These are phyloP conservation scores for Tyria jacobaeae DNA, from an alignment of 2,888 invertebrate genomes.

Conservation along the genomic window DNA sequence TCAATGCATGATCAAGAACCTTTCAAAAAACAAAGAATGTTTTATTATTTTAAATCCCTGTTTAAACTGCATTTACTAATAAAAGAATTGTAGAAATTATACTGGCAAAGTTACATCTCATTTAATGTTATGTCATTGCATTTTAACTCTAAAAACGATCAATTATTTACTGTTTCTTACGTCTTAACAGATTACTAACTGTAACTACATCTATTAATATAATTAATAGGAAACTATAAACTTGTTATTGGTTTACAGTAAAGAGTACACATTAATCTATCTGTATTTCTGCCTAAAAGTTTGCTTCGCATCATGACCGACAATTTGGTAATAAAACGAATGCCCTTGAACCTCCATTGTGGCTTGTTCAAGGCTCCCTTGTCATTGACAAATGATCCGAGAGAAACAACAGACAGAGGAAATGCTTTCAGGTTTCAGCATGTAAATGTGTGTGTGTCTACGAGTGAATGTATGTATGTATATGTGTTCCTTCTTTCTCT, in stretches of 20 bases:
- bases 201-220: no score
- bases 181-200: no score
- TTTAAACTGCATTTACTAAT: not conserved
- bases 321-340: conserved; percentile 21
- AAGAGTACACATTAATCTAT: not conserved
- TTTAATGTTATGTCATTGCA: no score
- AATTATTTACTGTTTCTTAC: no score
- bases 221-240: no score
- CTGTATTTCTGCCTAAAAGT: conserved; percentile 8
- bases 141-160: no score
- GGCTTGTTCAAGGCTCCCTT: conserved; percentile 42
- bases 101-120: no score
- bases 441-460: conserved; percentile 16
- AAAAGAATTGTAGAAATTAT: no score
- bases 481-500: not conserved
- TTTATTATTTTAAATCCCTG: not conserved
- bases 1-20: no score
- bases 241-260: not conserved
- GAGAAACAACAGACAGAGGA: conserved; percentile 53
- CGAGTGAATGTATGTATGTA: conserved; percentile 3
- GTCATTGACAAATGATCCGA: conserved; percentile 64
- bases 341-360: conserved; percentile 53
- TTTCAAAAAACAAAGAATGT: not conserved
- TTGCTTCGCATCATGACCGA: conserved; percentile 25
- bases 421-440: conserved; percentile 45